Conservation (phyloP, 2,113 vertebrate species). For the Alaudala cheleensis region DNA sequence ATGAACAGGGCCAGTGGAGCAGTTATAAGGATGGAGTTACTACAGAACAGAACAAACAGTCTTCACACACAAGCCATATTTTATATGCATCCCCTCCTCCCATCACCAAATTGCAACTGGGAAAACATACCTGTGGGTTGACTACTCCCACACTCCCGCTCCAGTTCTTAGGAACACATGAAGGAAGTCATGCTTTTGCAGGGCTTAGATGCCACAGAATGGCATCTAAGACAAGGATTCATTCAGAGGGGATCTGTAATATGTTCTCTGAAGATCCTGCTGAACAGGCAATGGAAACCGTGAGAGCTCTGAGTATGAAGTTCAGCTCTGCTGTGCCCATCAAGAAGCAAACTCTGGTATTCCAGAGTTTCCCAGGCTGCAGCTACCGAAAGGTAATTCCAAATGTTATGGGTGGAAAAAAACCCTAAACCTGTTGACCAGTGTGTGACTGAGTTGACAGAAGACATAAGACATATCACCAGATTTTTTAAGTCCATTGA, state of each 20-base stretch:
- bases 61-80: constrained; percentile 5
- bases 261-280: constrained; percentile 3
- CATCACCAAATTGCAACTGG: not conserved
- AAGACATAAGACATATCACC: not conserved
- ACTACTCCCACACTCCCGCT: not conserved
- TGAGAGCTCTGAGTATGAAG: not conserved
- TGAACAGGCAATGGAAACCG: constrained; percentile 3
- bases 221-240: constrained; percentile 1
- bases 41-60: constrained; percentile 6
- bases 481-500: not conserved
- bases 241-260: constrained; percentile 23
- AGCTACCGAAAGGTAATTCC: not conserved
- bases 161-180: not conserved
- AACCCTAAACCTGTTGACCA: not conserved
- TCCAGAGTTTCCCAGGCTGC: not conserved
- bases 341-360: not conserved
- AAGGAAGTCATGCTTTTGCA: not conserved
- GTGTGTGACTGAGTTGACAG: not conserved
- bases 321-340: not conserved
- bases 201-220: not conserved
- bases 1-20: not conserved
- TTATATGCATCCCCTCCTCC: constrained; percentile 4
- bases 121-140: constrained; percentile 40
- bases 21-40: constrained; percentile 33
- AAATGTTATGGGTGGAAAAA: not conserved